These are phyloP conservation scores for Corvus hawaiiensis DNA, from an alignment of 2,113 vertebrate genomes.

Conservation along the genomic window DNA sequence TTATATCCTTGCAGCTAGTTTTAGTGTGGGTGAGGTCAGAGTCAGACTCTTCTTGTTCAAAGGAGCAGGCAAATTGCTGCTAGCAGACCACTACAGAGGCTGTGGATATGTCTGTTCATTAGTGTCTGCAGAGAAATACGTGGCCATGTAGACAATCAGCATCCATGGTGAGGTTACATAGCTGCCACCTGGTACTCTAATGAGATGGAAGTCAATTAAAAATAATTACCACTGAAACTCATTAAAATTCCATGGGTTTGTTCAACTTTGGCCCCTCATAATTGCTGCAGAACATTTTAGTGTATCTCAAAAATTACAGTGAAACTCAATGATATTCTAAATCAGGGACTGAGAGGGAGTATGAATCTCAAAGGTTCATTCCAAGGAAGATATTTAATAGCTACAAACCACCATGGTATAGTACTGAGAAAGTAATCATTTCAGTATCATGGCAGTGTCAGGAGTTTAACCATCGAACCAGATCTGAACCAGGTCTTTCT, in stretches of 20 bases:
- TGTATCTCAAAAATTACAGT: neutral
- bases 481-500: neutral
- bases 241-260: conserved; percentile 33
- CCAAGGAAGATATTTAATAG: neutral
- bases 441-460: neutral
- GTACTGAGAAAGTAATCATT: neutral
- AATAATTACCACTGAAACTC: conserved; percentile 51
- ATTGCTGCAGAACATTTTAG: conserved; percentile 13
- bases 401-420: neutral
- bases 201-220: conserved; percentile 58
- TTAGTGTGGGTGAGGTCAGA: neutral
- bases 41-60: neutral
- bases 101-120: conserved; percentile 4
- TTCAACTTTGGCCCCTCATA: neutral
- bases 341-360: neutral
- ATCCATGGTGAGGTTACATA: conserved; percentile 14
- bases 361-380: neutral
- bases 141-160: neutral
- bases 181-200: conserved; percentile 41
- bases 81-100: neutral
- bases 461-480: neutral
- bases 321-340: neutral
- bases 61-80: neutral
- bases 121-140: neutral
- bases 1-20: neutral